phyloP scores from a whole-genome alignment of 2,888 invertebrate species.

The Coenonympha glycerion region DNA sequence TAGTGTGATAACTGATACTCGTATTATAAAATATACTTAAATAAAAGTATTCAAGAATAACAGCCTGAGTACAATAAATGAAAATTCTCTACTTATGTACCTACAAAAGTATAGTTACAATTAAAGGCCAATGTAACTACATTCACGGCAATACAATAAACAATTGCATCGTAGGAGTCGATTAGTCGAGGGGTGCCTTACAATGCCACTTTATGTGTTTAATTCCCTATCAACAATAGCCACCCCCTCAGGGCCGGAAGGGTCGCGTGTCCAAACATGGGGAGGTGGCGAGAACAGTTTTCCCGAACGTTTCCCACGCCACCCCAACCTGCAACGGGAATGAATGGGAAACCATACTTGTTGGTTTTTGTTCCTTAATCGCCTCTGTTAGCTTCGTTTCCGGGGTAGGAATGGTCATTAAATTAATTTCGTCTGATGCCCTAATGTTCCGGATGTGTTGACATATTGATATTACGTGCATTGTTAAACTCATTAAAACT shows the following conservation, averaged over 20 bases:
- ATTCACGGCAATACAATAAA: background rate
- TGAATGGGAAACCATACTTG: conserved; percentile 63
- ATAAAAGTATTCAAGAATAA: too few relatives aligned
- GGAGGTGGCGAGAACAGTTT: conserved; percentile 63
- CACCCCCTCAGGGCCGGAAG: conserved; percentile 45
- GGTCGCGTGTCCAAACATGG: conserved; percentile 58
- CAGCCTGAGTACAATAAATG: too few relatives aligned
- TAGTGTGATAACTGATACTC: too few relatives aligned
- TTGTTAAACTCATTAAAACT: conserved; percentile 13
- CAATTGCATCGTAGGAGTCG: conserved; percentile 3
- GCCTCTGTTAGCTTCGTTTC: conserved; percentile 53
- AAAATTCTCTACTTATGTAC: too few relatives aligned
- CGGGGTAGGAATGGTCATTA: conserved; percentile 49
- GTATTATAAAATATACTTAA: too few relatives aligned
- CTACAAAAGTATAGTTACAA: too few relatives aligned
- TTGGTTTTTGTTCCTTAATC: conserved; percentile 62
- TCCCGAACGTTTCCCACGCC: conserved; percentile 65
- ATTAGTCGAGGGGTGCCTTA: conserved; percentile 10
- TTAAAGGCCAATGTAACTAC: too few relatives aligned
- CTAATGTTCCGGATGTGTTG: conserved; percentile 22
- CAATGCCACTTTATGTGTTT: conserved; percentile 16
- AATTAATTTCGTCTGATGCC: conserved; percentile 29
- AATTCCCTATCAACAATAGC: conserved; percentile 24
- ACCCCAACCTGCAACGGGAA: conserved; percentile 52
- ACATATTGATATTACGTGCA: conserved; percentile 8